Evolutionary conservation across 2,888 invertebrate genomes (phyloP), one percentile per base, ranked within the genome.

Genomic region (Folsomia candida): DNA sequence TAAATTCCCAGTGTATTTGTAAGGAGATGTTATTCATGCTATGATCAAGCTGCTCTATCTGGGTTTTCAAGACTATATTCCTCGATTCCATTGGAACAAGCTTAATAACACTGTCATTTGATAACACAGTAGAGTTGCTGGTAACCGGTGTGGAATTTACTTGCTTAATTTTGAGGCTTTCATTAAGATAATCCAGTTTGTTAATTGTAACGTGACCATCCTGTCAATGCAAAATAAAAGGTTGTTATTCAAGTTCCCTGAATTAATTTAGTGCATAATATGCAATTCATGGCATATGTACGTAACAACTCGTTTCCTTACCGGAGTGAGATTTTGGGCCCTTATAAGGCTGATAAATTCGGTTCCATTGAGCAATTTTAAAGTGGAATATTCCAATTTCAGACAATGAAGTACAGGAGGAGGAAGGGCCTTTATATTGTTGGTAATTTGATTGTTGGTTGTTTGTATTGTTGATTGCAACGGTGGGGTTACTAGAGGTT

Each of bases 401-500:
- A 77, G 62, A 6, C 73, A 74, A 28, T 72, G 68, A 28, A 58
- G 65, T 27, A 76, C 63, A 20, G 77, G 77, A 26, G 75, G 28
- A 61, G 68, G 69, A 11, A 73, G 67, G 9, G 76, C 68, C 26
- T 76, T 37, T 29, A 70, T 68, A 37, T 73, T 72, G 2, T 25
- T 9, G 3, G 22, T 18, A 9, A n/a, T 54, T 54, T 22, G 20
- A 22, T 3, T 54, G 54, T 24, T 54, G 54, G 22, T 18, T 54
- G 54, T 54, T 54, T 24, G 18, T 54, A 6, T 22, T 54, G 20
- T 54, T 54, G 77, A 65, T 58, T 78, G 78, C 2, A 75, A 71
- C 51, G 87, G 86, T 22, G 89, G 89, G 65, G 88, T 87, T 18
- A 76, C 68, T 61, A 93, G 84, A 81, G 90, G 90, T 66, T 72